phyloP scores from a whole-genome alignment of 2,113 vertebrate species.

The Antennarius striatus region DNA sequence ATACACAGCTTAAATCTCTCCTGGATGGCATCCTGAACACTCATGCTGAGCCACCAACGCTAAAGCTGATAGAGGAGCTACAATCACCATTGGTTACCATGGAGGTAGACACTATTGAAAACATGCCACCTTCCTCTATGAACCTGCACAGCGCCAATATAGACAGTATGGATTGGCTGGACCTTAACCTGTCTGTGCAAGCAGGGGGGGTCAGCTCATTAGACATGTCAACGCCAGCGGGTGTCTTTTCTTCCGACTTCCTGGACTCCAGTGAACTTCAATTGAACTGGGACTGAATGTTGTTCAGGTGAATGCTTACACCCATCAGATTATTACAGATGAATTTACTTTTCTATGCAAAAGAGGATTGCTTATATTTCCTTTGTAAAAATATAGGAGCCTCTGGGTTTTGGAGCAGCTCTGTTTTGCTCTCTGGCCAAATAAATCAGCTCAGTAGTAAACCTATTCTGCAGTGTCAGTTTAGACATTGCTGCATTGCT shows the following conservation, averaged over 20 bases:
- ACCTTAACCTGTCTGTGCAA: slow-evolving; percentile 87
- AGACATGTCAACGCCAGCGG: slow-evolving; percentile 76
- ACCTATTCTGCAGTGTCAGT: slow-evolving; percentile 8
- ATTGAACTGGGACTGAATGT: slow-evolving; percentile 90
- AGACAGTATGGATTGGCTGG: slow-evolving; percentile 98
- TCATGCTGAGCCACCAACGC: slow-evolving; percentile 71
- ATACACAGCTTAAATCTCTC: slow-evolving; percentile 88
- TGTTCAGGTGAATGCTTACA: neutral
- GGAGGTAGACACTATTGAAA: slow-evolving; percentile 81
- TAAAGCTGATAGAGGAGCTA: slow-evolving; percentile 86
- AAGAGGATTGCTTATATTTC: slow-evolving; percentile 21
- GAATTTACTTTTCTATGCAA: neutral
- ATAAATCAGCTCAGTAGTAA: slow-evolving; percentile 29
- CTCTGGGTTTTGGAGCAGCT: slow-evolving; percentile 6
- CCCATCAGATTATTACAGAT: slow-evolving; percentile 5
- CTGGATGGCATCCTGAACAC: slow-evolving; percentile 82
- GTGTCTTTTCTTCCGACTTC: slow-evolving; percentile 84
- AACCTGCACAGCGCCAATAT: slow-evolving; percentile 86
- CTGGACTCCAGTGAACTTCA: slow-evolving; percentile 90
- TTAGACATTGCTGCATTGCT: slow-evolving; percentile 21
- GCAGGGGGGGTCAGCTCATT: slow-evolving; percentile 86
- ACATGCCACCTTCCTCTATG: slow-evolving; percentile 66
- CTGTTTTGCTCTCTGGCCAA: slow-evolving; percentile 6
- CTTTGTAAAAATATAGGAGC: slow-evolving; percentile 3
- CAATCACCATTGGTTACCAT: slow-evolving; percentile 87